Evolutionary conservation across 2,888 invertebrate genomes (phyloP).

Genomic region (Cylloceria caligata): DNA sequence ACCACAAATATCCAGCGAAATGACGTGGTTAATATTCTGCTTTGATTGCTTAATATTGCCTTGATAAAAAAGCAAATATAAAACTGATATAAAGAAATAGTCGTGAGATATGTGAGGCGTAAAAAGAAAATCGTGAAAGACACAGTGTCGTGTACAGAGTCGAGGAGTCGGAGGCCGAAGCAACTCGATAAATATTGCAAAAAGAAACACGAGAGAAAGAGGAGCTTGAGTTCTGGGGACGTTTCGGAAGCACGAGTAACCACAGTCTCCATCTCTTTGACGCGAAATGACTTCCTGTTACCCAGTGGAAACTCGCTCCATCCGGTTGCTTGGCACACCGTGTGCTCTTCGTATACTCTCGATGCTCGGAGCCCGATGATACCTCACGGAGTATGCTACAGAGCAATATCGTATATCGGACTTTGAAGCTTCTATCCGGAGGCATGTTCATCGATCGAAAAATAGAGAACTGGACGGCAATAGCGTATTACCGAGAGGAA

Average conservation of each 20-base stretch:
- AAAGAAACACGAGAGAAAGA: not conserved
- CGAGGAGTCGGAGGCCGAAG: not conserved
- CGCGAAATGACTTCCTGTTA: slow-evolving; percentile 64
- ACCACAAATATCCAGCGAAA: not conserved
- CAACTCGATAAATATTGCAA: slow-evolving; percentile 36
- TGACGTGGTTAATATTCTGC: not conserved
- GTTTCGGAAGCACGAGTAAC: slow-evolving; percentile 15
- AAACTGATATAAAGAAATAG: not conserved
- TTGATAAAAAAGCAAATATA: not conserved
- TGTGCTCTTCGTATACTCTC: not conserved
- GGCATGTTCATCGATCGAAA: slow-evolving; percentile 10
- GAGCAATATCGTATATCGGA: slow-evolving; percentile 46
- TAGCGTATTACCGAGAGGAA: not conserved
- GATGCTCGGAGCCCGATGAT: not conserved
- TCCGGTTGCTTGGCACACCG: slow-evolving; percentile 37
- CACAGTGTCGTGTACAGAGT: not conserved
- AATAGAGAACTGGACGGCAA: slow-evolving; percentile 1
- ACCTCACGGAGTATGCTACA: not conserved
- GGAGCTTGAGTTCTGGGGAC: slow-evolving; percentile 1
- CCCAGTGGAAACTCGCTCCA: slow-evolving; percentile 36
- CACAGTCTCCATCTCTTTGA: slow-evolving; percentile 66
- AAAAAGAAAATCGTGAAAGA: not conserved
- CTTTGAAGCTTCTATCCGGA: not conserved
- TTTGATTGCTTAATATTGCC: not conserved
- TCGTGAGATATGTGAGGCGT: not conserved